A percentile compares a stretch with the other conserved stretches of the same genome.
Conservation (phyloP, 2,888 invertebrate species). For the Drosophila nr. medialis region DNA sequence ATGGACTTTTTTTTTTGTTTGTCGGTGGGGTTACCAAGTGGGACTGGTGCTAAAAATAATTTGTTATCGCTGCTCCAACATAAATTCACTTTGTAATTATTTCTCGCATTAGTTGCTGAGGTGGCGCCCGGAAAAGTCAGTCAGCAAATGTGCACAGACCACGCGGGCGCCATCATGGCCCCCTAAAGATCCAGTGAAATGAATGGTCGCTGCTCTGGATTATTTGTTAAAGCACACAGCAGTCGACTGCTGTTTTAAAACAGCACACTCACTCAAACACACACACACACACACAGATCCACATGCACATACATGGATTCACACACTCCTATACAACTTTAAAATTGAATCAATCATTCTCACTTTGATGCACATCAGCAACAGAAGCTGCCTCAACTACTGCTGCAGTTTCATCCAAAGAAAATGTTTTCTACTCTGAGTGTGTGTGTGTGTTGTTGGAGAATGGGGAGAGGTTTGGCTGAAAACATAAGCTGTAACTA, state of each 20-base stretch:
- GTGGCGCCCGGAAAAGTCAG: constrained; percentile 72
- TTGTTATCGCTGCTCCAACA: constrained; percentile 81
- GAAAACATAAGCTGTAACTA: constrained; percentile 80
- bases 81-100: constrained; percentile 83
- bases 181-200: constrained; percentile 42
- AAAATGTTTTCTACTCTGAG: constrained; percentile 47
- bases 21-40: constrained; percentile 6
- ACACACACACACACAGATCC: constrained; percentile 19
- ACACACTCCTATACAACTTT: constrained; percentile 69
- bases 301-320: constrained; percentile 25
- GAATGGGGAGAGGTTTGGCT: constrained; percentile 21
- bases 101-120: constrained; percentile 82
- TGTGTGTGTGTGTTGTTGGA: not conserved
- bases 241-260: constrained; percentile 64
- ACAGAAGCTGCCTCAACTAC: constrained; percentile 77
- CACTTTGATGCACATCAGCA: constrained; percentile 84
- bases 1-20: constrained; percentile 21
- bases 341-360: constrained; percentile 84
- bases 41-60: constrained; percentile 72
- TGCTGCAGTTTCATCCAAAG: constrained; percentile 70
- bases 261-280: constrained; percentile 37
- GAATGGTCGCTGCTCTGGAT: constrained; percentile 71
- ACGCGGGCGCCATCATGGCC: constrained; percentile 49
- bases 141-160: constrained; percentile 53
- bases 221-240: constrained; percentile 72